Base-by-base conservation (phyloP, 1,140 invertebrate genomes). In the Phymorhynchus buccinoides region DNA sequence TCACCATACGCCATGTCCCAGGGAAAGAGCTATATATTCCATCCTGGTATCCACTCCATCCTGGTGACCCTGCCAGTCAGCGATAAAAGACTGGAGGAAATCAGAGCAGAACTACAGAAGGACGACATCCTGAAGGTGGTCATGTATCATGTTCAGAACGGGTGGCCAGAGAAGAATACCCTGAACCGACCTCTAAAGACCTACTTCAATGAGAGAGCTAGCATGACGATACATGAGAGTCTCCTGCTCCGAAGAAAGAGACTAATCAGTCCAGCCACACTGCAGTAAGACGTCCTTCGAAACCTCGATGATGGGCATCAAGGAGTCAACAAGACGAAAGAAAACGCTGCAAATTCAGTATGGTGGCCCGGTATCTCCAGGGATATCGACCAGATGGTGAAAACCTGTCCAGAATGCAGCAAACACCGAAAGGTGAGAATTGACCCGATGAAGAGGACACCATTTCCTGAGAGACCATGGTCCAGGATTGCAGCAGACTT, bases 231-330 rank as follows among this genome's bases (percentile, higher is more conserved):
- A 3, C 30, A 48, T 48, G 48, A 80, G 16, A 16, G 78, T n/a
- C 66, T 71, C 22, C 18, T 52, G 35, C 42, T 80, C 16, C 7
- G 27, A 42, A 16, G 27, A 16, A 80, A 80, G 18, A 52, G 77
- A 7, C 86, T 88, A 12, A 84, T 86, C 7, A 85, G 87, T 30
- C 88, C 87, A 18, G 39, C 81, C 41, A 32, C 39, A 1, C 39
- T 84, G 18, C 52, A 82, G 56, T 1, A 42, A 27, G 77, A 84
- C 30, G 48, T 85, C 9, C 79, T 88, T 1, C 18, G 32, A 2
- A 41, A 44, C 14, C 56, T 62, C 56, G 82, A 87, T 83, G 84
- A 87, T n/a, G 79, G 85, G 35, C 86, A 87, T 68, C 73, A 83
- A 35, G 86, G 85, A 35, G 14, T 88, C 18, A 77, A 68, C 41